Conservation (phyloP, 2,113 vertebrate species). For the Lagopus leucura region DNA sequence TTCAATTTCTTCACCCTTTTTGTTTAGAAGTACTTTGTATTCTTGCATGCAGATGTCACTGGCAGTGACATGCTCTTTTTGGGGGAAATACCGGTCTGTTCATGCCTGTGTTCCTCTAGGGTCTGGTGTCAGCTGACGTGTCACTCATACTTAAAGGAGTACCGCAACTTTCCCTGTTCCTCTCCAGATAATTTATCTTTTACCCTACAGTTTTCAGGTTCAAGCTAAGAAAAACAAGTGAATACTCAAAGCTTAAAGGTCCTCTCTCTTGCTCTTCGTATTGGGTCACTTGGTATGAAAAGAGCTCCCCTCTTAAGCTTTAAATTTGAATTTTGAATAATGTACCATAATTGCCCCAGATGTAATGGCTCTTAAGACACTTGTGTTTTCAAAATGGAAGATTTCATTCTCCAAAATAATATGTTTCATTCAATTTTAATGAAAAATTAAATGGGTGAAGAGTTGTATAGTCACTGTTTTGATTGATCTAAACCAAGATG, state of each 20-base stretch:
- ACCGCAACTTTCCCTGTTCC: neutral
- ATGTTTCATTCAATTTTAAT: neutral
- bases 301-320: neutral
- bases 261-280: neutral
- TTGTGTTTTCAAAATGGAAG: neutral
- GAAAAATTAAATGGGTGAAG: neutral
- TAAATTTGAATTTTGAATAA: neutral
- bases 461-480: neutral
- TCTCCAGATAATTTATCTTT: neutral
- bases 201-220: neutral
- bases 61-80: neutral
- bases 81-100: neutral
- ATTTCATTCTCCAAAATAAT: neutral
- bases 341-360: neutral
- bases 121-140: neutral
- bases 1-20: neutral
- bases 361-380: neutral
- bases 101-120: neutral
- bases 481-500: neutral
- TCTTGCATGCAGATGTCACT: neutral
- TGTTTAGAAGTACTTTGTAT: neutral
- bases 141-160: neutral
- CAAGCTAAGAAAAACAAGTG: neutral
- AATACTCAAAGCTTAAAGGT: neutral
- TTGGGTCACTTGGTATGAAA: neutral